Conservation (phyloP, 2,888 invertebrate genomes). For the Brachyptera risi region DNA sequence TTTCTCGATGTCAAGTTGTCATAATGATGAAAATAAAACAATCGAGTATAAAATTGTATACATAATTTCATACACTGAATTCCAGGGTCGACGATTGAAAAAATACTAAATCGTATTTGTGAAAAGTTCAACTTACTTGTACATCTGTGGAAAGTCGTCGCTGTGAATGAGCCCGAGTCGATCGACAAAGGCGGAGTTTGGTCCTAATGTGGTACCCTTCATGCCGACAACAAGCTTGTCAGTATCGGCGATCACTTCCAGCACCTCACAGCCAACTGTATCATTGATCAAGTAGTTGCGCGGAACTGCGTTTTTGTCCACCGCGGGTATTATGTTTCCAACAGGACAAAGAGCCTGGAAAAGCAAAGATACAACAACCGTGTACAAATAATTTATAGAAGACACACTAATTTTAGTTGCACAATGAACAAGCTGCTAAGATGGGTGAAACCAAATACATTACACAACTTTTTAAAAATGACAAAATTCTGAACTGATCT, state of each 20-base stretch:
- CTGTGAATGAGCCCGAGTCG: slow-evolving; percentile 78
- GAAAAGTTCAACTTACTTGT: slow-evolving; percentile 77
- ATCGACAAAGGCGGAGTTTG: slow-evolving; percentile 66
- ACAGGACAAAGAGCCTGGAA: slow-evolving; percentile 63
- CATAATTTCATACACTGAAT: too few species aligned
- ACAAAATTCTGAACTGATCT: too few species aligned
- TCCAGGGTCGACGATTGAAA: too few species aligned
- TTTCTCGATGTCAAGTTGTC: too few species aligned
- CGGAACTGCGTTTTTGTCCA: slow-evolving; percentile 74
- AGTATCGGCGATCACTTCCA: slow-evolving; percentile 80
- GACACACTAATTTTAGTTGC: too few species aligned
- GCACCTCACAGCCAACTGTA: slow-evolving; percentile 82
- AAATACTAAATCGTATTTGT: background rate
- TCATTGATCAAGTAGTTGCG: slow-evolving; percentile 78
- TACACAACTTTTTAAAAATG: too few species aligned
- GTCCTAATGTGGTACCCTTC: slow-evolving; percentile 69
- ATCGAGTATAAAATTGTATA: too few species aligned
- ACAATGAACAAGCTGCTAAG: too few species aligned
- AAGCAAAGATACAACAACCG: too few species aligned
- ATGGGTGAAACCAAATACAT: too few species aligned
- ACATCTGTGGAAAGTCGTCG: slow-evolving; percentile 75
- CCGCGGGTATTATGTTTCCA: slow-evolving; percentile 61
- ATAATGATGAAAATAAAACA: too few species aligned
- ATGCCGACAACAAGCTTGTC: slow-evolving; percentile 86
- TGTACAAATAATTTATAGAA: too few species aligned